Base-by-base conservation (phyloP, 2,888 invertebrate species). In the Ophion ellenae region DNA sequence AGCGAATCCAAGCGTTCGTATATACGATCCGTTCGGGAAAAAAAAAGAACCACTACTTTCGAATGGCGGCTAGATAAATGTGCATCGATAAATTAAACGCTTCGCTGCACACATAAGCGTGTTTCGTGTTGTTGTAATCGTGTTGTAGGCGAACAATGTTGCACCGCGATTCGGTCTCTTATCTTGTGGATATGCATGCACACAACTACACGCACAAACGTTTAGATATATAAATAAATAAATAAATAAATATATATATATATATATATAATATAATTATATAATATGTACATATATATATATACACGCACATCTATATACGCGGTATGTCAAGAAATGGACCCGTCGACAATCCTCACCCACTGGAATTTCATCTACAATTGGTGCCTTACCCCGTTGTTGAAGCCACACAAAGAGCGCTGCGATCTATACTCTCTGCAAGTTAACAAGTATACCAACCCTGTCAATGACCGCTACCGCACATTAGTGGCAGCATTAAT, bases 1-100 rank as follows among this genome's bases (percentile, higher is more conserved):
- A 61, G 61, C 40, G 20, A 28, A 77, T 6, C 36, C 45, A 20
- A n/a, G 4, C 17, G 28, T 28, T 53, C 36, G 5, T 66, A 40
- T 14, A 28, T 14, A 24, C 73, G 36, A 69, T 61, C 40, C 57
- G 28, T 75, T 67, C 28, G 61, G 59, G 40, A 47, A 63, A 24
- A 63, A 24, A 61, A 47, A 67, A 69, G 40, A 53, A 66, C 45
- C n/a, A 76, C 47, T 53, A 57, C 59, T 36, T 74, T 81, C 28
- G 63, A 69, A 83, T 69, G 71, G 75, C 45, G 20, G 80, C 28
- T 71, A 40, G 81, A 83, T 81, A 78, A 83, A 81, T 59, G 53
- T 63, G 83, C 71, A 77, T 74, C 64, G 77, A 86, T 86, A 86
- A 83, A 86, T 86, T 83, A 86, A 81, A 74, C 81, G 83, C 81